phyloP scores from a whole-genome alignment of 2,113 vertebrate genomes.

The Melanerpes formicivorus region DNA sequence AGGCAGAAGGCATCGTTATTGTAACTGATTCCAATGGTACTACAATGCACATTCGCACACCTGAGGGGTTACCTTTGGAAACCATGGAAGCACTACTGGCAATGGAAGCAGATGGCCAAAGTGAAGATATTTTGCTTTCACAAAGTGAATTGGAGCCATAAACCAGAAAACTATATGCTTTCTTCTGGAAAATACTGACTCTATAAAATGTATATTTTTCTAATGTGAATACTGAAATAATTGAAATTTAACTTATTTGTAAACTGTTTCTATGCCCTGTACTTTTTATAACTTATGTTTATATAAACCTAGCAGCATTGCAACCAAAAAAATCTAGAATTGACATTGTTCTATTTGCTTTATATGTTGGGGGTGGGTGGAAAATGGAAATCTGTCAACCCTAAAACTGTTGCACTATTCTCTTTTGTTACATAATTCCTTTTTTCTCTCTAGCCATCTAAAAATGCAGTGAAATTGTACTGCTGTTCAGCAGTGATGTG shows the following conservation, averaged over 20 bases:
- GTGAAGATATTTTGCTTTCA: conserved; percentile 51
- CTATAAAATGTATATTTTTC: conserved; percentile 75
- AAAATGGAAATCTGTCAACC: conserved; percentile 25
- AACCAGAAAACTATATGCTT: background rate
- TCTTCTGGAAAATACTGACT: conserved; percentile 42
- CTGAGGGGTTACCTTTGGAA: conserved; percentile 79
- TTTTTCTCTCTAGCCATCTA: conserved; percentile 43
- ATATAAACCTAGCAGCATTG: background rate
- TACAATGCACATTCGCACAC: conserved; percentile 79
- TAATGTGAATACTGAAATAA: conserved; percentile 72
- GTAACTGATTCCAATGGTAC: conserved; percentile 77
- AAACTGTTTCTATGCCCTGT: conserved; percentile 62
- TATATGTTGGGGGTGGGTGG: conserved; percentile 19
- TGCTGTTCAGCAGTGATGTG: conserved; percentile 53
- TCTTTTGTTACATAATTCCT: conserved; percentile 36
- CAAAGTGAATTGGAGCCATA: conserved; percentile 58
- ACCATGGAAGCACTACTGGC: conserved; percentile 81
- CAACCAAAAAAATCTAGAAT: conserved; percentile 49
- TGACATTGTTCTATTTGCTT: conserved; percentile 41
- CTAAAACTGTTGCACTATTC: conserved; percentile 57
- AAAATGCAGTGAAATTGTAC: conserved; percentile 44
- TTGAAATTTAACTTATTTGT: conserved; percentile 79
- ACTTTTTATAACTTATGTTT: conserved; percentile 47
- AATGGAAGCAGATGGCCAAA: conserved; percentile 74
- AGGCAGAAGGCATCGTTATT: conserved; percentile 75